These are phyloP conservation scores for Trichechus manatus DNA, from an alignment of 2,113 vertebrate species.

Conservation along the genomic window DNA sequence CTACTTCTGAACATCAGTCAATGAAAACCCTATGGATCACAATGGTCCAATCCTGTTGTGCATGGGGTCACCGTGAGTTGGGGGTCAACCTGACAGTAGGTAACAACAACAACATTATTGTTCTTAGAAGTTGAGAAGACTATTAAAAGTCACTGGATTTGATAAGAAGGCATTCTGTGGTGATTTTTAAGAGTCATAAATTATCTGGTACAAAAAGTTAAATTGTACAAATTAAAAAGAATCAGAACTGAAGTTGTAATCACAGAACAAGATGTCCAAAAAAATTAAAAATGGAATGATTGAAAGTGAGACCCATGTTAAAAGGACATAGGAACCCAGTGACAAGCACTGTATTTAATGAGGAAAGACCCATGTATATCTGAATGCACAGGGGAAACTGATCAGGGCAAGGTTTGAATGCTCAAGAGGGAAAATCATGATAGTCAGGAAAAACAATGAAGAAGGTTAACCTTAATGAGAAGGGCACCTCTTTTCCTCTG, in stretches of 20 bases:
- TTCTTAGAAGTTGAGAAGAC: constrained; percentile 17
- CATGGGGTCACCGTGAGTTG: too few species aligned
- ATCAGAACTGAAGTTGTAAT: constrained; percentile 16
- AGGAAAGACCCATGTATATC: not conserved
- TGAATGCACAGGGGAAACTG: not conserved
- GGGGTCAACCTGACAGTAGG: too few species aligned
- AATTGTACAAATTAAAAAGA: not conserved
- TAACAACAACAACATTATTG: not conserved
- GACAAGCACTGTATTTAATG: not conserved
- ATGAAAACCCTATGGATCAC: too few species aligned
- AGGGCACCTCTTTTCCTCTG: not conserved
- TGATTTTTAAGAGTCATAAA: constrained; percentile 5
- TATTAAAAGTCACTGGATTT: not conserved
- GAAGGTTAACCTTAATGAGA: not conserved
- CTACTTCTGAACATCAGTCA: too few species aligned
- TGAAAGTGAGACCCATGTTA: not conserved
- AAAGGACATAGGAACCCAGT: not conserved
- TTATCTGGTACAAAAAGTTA: constrained; percentile 16
- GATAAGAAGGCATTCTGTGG: not conserved
- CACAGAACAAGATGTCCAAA: not conserved
- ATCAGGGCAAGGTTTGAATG: not conserved
- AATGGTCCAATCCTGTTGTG: too few species aligned
- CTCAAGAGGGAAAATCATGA: not conserved
- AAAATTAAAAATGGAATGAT: not conserved
- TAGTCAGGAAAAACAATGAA: not conserved